A percentile compares a stretch with the other conserved stretches of the same genome.
These are phyloP conservation scores for Gambusia holbrooki DNA, from an alignment of 2,113 vertebrate genomes.

Conservation along the genomic window DNA sequence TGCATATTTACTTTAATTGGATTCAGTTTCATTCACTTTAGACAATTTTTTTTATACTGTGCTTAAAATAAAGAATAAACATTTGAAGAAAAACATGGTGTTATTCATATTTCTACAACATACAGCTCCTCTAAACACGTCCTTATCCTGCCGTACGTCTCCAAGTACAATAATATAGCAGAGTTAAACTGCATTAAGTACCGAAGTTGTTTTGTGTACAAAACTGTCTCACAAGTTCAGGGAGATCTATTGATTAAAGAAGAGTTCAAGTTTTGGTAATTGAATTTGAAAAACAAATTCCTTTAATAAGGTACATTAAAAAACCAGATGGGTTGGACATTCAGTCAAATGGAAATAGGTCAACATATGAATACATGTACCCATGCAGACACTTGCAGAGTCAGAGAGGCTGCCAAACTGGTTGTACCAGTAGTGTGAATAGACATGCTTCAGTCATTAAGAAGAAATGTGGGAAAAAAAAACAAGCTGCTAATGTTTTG, in stretches of 20 bases:
- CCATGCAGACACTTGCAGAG: constrained; percentile 4
- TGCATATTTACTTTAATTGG: background rate
- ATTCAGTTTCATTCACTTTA: background rate
- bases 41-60: background rate
- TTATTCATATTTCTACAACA: background rate
- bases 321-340: background rate
- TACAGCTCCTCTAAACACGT: too few relatives aligned
- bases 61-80: background rate
- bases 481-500: constrained; percentile 42
- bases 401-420: constrained; percentile 16
- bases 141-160: background rate
- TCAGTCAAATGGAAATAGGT: too few relatives aligned
- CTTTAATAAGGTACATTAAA: too few relatives aligned
- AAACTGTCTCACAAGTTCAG: too few relatives aligned
- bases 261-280: too few relatives aligned
- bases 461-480: background rate
- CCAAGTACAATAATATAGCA: background rate
- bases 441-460: constrained; percentile 3
- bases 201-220: too few relatives aligned
- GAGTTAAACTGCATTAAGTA: background rate
- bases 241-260: too few relatives aligned
- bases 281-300: too few relatives aligned
- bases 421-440: constrained; percentile 34
- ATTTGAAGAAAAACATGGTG: background rate
- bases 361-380: background rate